phyloP scores from a whole-genome alignment of 2,888 invertebrate genomes.

The Venusia cambrica region DNA sequence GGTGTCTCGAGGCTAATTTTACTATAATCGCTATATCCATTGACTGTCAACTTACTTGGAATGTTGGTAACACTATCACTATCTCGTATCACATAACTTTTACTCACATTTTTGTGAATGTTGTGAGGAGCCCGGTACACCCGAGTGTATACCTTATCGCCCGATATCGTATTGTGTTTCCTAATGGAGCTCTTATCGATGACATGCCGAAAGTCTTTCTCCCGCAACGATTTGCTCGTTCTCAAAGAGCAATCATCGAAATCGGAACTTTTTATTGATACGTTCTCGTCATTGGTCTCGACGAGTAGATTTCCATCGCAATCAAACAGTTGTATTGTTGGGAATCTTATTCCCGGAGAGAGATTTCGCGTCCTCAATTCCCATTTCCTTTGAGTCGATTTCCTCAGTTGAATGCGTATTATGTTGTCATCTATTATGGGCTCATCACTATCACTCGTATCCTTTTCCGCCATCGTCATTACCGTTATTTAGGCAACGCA shows the following conservation, averaged over 20 bases:
- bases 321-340: conserved; percentile 83
- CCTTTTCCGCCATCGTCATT: conserved; percentile 57
- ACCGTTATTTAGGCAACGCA: conserved; percentile 20
- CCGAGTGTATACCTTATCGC: conserved; percentile 68
- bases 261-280: conserved; percentile 71
- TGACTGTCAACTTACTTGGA: conserved; percentile 65
- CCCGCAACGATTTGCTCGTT: conserved; percentile 59
- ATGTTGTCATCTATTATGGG: conserved; percentile 78
- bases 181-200: conserved; percentile 55
- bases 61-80: conserved; percentile 61
- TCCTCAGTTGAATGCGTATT: conserved; percentile 82
- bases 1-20: conserved; percentile 61
- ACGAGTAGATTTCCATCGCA: conserved; percentile 82
- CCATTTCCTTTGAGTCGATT: conserved; percentile 83
- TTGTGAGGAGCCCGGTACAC: conserved; percentile 51
- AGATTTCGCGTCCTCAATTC: conserved; percentile 83
- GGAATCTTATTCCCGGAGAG: conserved; percentile 81
- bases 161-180: conserved; percentile 70
- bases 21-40: conserved; percentile 53
- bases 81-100: conserved; percentile 34
- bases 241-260: conserved; percentile 49
- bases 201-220: conserved; percentile 63
- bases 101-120: conserved; percentile 19
- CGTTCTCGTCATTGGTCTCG: conserved; percentile 81
- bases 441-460: conserved; percentile 66